Evolutionary conservation across 2,888 invertebrate species (phyloP), one percentile per base, ranked within the genome.

Genomic region (Hypena proboscidalis): DNA sequence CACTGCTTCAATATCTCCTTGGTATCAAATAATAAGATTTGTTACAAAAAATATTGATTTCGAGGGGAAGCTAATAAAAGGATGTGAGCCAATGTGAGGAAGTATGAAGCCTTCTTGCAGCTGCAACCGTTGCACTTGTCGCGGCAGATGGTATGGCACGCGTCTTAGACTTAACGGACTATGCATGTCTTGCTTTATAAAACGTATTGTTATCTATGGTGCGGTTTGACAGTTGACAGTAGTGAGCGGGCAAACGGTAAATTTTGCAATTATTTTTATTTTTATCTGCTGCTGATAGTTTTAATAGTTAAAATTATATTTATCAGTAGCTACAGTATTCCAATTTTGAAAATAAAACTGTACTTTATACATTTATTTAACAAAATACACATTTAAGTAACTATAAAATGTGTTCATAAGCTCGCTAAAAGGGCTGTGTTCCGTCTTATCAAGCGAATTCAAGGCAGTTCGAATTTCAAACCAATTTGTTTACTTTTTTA

Each of bases 121-220:
- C 63, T 64, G 65, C 48, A 4, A 23, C 5, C 5, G 23, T 22
- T 63, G 48, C 64, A 64, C 63, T 62, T 62, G 62, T 40, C 27
- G 1, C 4, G 23, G 58, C 58, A 61, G 65, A 61, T 64, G 52
- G 64, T 35, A 39, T 38, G 46, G 64, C 62, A 62, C 65, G 64
- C 47, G 34, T 15, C 23, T 26, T 23, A 8, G 32, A 15, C 33
- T 25, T 38, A 48, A 38, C 47, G 42, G 42, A 38, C 21, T 20
- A 26, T 34, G 42, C 31, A 29, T 34, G 38, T 38, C 31, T 17
- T 23, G 4, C 32, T 26, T 34, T 29, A 37, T 13, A 26, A 20
- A 4, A 35, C 17, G 21, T 35, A 27, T 44, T 39, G 32, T 35
- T 40, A 39, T 39, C 44, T 37, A 22, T 23, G 8, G 33, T 27